Percentiles rank a stretch among this genome's conserved stretches.
Conservation (phyloP, 2,797 vertebrate genomes). For the Melanogrammus aeglefinus region DNA sequence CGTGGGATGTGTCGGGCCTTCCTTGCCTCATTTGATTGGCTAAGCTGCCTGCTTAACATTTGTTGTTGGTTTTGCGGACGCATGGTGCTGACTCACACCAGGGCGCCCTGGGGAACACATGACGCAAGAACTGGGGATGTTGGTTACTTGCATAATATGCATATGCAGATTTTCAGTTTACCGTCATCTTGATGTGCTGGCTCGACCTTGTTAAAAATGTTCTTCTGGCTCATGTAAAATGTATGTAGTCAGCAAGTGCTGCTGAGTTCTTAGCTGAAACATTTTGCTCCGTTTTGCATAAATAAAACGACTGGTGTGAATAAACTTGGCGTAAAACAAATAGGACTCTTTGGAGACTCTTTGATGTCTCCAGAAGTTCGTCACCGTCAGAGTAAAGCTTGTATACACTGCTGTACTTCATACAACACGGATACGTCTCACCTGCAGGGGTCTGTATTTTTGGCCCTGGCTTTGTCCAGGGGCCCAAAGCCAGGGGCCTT, state of each 20-base stretch:
- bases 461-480: background rate
- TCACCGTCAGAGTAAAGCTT: background rate
- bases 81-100: slow-evolving; percentile 49
- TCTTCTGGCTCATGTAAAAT: too few relatives aligned
- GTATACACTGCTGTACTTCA: background rate
- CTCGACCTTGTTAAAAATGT: background rate
- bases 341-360: background rate
- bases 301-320: background rate
- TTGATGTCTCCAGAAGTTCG: too few relatives aligned
- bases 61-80: slow-evolving; percentile 22
- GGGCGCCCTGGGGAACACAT: slow-evolving; percentile 4
- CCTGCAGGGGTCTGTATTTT: background rate
- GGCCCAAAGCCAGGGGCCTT: slow-evolving; percentile 17
- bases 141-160: background rate
- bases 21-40: slow-evolving; percentile 2
- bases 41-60: slow-evolving; percentile 40
- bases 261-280: background rate
- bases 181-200: background rate
- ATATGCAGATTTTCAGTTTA: background rate
- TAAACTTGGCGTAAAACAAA: background rate
- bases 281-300: background rate
- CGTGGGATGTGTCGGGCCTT: slow-evolving; percentile 29
- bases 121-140: too few relatives aligned
- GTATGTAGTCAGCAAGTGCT: too few relatives aligned
- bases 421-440: background rate